Percentiles rank a stretch among this genome's conserved stretches.
Conservation (phyloP, 2,888 invertebrate genomes). For the Prosapia bicincta region DNA sequence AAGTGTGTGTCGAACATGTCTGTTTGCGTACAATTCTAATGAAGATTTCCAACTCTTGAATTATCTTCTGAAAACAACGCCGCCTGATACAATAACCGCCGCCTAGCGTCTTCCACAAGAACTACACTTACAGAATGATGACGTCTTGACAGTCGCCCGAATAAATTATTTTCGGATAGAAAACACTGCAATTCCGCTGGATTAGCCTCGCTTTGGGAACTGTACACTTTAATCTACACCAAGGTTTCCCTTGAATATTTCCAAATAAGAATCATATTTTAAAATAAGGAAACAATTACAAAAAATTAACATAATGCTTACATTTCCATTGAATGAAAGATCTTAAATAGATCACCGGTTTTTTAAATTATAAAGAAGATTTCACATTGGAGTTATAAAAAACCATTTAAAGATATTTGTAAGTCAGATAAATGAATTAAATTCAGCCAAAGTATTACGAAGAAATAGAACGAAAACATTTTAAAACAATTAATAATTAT, state of each 20-base stretch:
- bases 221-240: background rate
- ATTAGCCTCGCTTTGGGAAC: background rate
- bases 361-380: no score
- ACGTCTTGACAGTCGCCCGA: background rate
- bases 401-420: no score
- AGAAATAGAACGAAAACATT: no score
- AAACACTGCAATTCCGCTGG: background rate
- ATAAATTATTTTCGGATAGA: background rate
- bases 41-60: background rate
- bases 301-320: no score
- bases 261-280: background rate
- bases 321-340: no score
- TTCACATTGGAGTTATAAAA: no score
- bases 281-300: no score
- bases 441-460: no score
- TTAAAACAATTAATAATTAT: no score
- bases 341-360: no score
- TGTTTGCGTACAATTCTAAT: background rate
- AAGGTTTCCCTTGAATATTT: background rate
- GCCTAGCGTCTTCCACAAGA: background rate
- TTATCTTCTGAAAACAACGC: background rate
- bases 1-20: background rate
- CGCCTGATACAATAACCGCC: background rate
- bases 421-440: no score
- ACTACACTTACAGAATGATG: background rate